Base-by-base conservation (phyloP, 2,113 vertebrate species). In the Forbesichthys papilliferus region DNA sequence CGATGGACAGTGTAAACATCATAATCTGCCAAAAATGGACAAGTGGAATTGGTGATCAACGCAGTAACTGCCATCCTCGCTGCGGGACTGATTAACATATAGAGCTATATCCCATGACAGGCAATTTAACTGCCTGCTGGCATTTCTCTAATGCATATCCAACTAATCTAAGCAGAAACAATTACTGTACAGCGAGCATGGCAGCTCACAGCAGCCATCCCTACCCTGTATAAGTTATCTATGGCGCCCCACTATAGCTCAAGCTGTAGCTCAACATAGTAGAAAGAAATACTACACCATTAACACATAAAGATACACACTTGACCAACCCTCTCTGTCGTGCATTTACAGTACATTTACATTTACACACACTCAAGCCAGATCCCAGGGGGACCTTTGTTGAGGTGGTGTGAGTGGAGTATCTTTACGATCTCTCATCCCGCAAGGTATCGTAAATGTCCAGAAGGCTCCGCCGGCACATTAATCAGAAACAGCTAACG, bases 401-500 rank as follows among this genome's bases (percentile, higher is more conserved):
- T 56, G 48, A 16, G 27, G 62, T 69, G 67, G 49, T 49, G 64
- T 0, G 20, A 68, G 7, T 42, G 36, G 36, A 42, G 36, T 42
- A 61, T 53, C 54, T 68, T 86, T 73, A 86, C 92, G 91, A 82
- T 83, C 20, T 64, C 85, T 81, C 80, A 79, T 85, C 88, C 90
- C 92, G 82, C 85, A 87, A 87, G 90, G 89, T 86, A 89, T 90
- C 87, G 80, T 90, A 90, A 90, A 91, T 8, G 89, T 89, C 92
- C 64, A 74, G 85, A 87, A 90, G 85, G 72, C 90, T 92, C 83
- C 86, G 51, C 54, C 27, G 80, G 70, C 75, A 73, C 89, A 92
- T 94, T 90, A 86, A 90, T 95, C 94, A 93, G 84, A 73, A 54
- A 48, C 83, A 91, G 89, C 92, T 42, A 42, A 42, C 92, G 91